These are phyloP conservation scores for Cryptocephalus primarius DNA, from an alignment of 2,888 invertebrate genomes.

Conservation along the genomic window DNA sequence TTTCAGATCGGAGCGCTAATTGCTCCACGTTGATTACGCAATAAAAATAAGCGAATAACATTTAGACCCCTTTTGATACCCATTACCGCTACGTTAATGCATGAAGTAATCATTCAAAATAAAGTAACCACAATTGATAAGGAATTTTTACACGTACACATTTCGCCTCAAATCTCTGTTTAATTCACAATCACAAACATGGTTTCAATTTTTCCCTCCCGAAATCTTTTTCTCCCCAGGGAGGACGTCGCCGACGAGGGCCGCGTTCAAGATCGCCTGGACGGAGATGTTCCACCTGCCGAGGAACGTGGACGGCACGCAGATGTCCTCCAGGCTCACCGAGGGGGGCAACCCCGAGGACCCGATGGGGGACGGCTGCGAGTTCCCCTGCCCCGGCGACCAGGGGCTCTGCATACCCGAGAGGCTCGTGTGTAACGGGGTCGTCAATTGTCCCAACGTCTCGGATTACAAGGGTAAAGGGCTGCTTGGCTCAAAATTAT, in stretches of 20 bases:
- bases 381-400: constrained; percentile 80
- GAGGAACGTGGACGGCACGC: constrained; percentile 67
- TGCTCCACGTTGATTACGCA: no score
- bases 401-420: constrained; percentile 74
- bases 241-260: constrained; percentile 66
- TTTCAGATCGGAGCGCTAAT: no score
- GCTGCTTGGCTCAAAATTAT: no score
- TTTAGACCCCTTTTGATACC: no score
- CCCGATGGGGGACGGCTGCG: constrained; percentile 51
- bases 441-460: constrained; percentile 74
- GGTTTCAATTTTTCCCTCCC: no score
- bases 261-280: constrained; percentile 83
- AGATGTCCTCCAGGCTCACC: constrained; percentile 63
- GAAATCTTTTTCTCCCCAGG: constrained; percentile 31
- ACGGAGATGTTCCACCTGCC: constrained; percentile 81
- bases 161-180: no score
- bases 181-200: no score
- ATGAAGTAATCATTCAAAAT: no score
- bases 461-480: constrained; percentile 39
- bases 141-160: no score
- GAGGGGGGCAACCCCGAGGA: constrained; percentile 42
- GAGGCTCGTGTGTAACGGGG: constrained; percentile 75
- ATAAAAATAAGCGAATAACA: no score
- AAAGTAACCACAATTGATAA: no score
- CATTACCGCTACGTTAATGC: no score